A percentile compares a stretch with the other conserved stretches of the same genome.
phyloP scores from a whole-genome alignment of 2,113 vertebrate species.

The Takifugu bimaculatus region DNA sequence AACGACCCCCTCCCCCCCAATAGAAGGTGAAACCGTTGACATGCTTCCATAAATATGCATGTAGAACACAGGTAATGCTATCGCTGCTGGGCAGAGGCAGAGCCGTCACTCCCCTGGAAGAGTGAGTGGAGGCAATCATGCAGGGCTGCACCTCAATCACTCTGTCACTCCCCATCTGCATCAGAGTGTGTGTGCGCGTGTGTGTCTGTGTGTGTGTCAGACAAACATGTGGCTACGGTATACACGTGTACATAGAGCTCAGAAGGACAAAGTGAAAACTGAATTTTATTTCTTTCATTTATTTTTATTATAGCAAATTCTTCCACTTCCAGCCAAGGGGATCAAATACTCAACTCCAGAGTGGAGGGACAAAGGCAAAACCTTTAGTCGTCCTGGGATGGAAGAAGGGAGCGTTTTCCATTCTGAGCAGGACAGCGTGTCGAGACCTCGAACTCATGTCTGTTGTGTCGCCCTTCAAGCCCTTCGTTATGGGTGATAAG shows the following conservation, averaged over 20 bases:
- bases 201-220: not conserved
- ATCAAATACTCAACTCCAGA: too few species aligned
- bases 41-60: slow-evolving; percentile 34
- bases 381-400: too few species aligned
- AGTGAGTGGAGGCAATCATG: slow-evolving; percentile 54
- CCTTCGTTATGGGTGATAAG: too few species aligned
- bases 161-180: slow-evolving; percentile 30
- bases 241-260: not conserved
- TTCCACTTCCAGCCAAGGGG: too few species aligned
- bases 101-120: slow-evolving; percentile 44
- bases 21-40: slow-evolving; percentile 5
- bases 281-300: not conserved
- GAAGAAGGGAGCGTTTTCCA: too few species aligned
- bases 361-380: too few species aligned
- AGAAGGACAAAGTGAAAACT: slow-evolving; percentile 4
- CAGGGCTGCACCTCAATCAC: slow-evolving; percentile 42
- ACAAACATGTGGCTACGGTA: not conserved
- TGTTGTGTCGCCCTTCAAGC: too few species aligned
- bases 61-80: slow-evolving; percentile 42
- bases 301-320: slow-evolving; percentile 1
- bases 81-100: slow-evolving; percentile 43
- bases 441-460: too few species aligned
- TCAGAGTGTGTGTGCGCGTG: slow-evolving; percentile 5
- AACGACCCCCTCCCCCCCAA: slow-evolving; percentile 19
- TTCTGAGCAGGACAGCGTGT: too few species aligned